Conservation (phyloP, 2,113 vertebrate species). For the Irena cyanogastra region DNA sequence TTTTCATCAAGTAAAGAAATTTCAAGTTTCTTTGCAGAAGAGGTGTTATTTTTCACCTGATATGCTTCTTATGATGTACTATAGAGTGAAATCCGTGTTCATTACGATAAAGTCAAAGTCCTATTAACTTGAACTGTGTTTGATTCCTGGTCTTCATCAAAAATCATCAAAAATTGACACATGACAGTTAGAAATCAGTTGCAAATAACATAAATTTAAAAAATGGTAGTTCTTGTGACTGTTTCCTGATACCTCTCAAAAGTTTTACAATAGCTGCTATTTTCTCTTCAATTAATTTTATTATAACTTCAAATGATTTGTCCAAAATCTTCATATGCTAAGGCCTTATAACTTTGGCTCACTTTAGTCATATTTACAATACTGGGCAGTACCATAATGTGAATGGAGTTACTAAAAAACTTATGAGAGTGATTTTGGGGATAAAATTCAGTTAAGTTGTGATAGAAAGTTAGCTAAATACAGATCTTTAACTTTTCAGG, state of each 20-base stretch:
- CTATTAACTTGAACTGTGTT: neutral
- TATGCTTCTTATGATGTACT: neutral
- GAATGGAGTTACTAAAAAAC: neutral
- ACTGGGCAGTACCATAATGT: neutral
- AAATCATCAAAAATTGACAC: neutral
- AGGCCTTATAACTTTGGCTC: neutral
- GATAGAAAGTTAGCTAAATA: neutral
- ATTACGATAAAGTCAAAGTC: neutral
- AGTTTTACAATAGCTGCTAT: neutral
- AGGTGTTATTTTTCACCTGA: neutral
- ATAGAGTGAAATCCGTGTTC: neutral
- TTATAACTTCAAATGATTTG: neutral
- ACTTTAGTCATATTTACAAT: neutral
- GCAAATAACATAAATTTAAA: neutral
- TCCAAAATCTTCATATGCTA: neutral
- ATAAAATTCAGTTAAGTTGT: neutral
- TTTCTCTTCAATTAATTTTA: neutral
- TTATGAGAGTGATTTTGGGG: neutral
- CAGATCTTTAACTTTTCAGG: constrained; percentile 62
- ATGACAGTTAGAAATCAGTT: neutral
- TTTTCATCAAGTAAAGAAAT: neutral
- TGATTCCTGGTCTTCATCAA: neutral
- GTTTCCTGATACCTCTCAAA: neutral
- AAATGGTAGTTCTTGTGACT: neutral
- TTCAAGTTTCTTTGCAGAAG: neutral